Evolutionary conservation across 2,113 vertebrate genomes (phyloP).

Genomic region (Serilophus lunatus): DNA sequence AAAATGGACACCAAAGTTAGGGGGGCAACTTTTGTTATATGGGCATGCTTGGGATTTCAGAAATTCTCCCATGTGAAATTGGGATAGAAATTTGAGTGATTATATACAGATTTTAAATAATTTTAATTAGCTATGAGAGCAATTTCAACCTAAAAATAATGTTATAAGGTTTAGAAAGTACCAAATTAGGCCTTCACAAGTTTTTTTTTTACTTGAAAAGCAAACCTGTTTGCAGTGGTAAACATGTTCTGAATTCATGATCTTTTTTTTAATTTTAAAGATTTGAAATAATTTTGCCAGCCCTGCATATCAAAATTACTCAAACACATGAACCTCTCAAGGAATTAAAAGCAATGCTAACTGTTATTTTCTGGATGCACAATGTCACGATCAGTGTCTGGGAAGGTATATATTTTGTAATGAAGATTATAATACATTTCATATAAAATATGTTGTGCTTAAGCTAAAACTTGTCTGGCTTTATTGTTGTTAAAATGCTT

Average conservation of each 20-base stretch:
- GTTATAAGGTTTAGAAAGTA: neutral
- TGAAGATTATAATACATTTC: neutral
- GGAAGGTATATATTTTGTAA: neutral
- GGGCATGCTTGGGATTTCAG: neutral
- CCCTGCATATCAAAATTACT: neutral
- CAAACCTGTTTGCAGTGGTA: neutral
- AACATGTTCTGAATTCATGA: neutral
- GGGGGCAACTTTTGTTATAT: neutral
- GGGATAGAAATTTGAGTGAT: neutral
- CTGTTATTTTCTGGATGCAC: neutral
- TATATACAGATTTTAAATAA: neutral
- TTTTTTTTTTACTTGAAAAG: neutral
- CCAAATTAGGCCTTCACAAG: neutral
- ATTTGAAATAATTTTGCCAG: neutral
- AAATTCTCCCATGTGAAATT: neutral
- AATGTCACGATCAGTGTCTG: neutral
- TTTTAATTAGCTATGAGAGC: neutral
- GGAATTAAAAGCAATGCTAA: neutral
- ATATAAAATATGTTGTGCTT: neutral
- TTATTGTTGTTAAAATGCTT: neutral
- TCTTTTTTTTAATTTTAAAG: neutral
- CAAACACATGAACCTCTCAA: neutral
- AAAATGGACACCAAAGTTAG: neutral
- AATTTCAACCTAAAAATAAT: neutral
- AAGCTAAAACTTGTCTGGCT: neutral